Evolutionary conservation across 2,888 invertebrate species (phyloP), one percentile per base, ranked within the genome.

Genomic region (Salpingus planirostris): DNA sequence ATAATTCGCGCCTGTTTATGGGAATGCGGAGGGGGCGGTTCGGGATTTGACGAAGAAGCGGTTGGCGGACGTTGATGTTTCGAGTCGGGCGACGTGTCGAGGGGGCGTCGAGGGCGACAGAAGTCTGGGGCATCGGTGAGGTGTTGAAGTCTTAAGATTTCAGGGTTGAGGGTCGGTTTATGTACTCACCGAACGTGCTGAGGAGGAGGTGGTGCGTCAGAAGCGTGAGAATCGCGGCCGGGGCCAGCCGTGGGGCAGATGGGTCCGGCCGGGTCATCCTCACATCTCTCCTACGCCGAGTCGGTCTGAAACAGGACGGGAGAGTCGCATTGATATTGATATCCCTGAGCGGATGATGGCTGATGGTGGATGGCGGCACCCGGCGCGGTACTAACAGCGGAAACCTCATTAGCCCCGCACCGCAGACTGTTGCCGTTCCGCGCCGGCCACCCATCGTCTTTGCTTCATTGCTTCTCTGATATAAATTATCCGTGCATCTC

Each of bases 401-500:
- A 53, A 53, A 51, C 40, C 52, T 54, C 53, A 51, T 54, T 55
- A 52, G 51, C 44, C 40, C 37, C 39, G 43, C 36, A 47, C 45
- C 46, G 44, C 52, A 53, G 49, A 47, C 49, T 50, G 52, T 50
- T 52, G 47, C 54, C 47, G 40, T 31, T 11, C 34, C 39, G 42
- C 44, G 41, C 38, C 44, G 49, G 47, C 46, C 47, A 35, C 39
- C 49, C 44, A 48, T 44, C 49, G 44, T 50, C 54, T 51, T 51
- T 49, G 50, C 55, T 55, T 54, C 56, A 55, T 59, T 54, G 55
- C 57, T 56, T 44, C 49, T 52, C 47, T 49, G 53, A 54, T 51
- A 57, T 59, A 56, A 57, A 59, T 59, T 57, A 57, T 55, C 52
- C 43, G 42, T 46, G 45, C 49, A 49, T 49, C 49, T 46, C 42